These are phyloP conservation scores for Phasianus colchicus DNA, from an alignment of 2,113 vertebrate species.

Conservation along the genomic window DNA sequence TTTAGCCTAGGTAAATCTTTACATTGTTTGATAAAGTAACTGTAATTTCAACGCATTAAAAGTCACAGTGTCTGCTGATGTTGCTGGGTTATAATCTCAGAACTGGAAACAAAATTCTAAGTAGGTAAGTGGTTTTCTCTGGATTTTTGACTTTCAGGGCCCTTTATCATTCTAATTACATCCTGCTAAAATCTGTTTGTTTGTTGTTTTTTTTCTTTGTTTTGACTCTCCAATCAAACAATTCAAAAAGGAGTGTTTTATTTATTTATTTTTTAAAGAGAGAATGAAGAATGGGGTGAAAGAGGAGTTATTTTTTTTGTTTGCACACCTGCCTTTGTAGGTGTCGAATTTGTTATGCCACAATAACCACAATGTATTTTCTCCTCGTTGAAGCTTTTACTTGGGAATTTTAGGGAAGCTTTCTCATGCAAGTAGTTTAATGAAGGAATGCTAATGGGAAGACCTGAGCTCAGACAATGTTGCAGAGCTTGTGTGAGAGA, in stretches of 20 bases:
- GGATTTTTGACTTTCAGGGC: not conserved
- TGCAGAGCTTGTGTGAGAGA: not conserved
- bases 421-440: not conserved
- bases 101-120: not conserved
- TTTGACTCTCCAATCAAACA: not conserved
- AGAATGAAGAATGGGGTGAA: rapidly evolving
- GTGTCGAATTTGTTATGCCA: not conserved
- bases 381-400: not conserved
- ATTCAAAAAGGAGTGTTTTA: not conserved
- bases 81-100: not conserved
- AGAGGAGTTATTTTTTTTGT: not conserved
- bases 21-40: not conserved
- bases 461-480: not conserved
- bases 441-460: not conserved
- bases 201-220: not conserved
- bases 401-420: not conserved
- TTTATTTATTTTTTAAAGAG: no score
- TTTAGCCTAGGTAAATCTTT: not conserved
- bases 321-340: not conserved
- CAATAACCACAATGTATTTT: not conserved
- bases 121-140: not conserved
- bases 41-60: not conserved
- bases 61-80: not conserved
- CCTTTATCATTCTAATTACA: not conserved
- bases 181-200: not conserved